Percentiles rank a stretch among this genome's conserved stretches.
Conservation (phyloP, 2,888 invertebrate genomes). For the Hirtodrosophila trivittata region DNA sequence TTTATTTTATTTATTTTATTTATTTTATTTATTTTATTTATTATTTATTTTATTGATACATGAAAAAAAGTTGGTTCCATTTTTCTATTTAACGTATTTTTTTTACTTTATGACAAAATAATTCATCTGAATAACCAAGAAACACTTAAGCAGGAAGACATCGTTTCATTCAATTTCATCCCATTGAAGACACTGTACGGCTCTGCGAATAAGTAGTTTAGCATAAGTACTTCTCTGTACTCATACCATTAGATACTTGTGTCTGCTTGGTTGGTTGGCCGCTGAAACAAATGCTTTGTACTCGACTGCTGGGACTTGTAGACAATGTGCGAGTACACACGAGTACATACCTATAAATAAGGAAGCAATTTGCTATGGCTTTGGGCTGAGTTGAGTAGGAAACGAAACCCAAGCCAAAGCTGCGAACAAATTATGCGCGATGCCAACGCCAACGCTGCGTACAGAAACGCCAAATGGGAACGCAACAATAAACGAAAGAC, state of each 20-base stretch:
- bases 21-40: too few species aligned
- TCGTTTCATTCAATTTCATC: too few species aligned
- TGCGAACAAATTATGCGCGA: conserved; percentile 65
- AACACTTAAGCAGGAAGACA: too few species aligned
- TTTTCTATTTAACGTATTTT: too few species aligned
- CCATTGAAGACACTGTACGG: conserved; percentile 21
- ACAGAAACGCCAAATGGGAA: conserved; percentile 41
- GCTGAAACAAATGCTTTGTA: conserved; percentile 26
- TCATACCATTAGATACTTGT: conserved; percentile 1
- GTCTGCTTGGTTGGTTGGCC: conserved; percentile 17
- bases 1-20: too few species aligned
- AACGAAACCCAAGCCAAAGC: conserved; percentile 51
- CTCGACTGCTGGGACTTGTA: conserved; percentile 21
- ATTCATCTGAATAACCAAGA: too few species aligned
- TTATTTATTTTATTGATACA: too few species aligned
- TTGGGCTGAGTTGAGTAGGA: conserved; percentile 57
- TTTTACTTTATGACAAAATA: too few species aligned
- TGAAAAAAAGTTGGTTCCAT: too few species aligned
- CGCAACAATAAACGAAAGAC: conserved; percentile 49
- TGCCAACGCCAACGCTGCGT: conserved; percentile 35
- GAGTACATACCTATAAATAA: conserved; percentile 59
- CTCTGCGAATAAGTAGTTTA: conserved; percentile 16
- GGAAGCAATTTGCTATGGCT: conserved; percentile 69
- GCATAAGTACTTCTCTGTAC: conserved; percentile 51
- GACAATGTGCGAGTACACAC: conserved; percentile 13